Percentiles rank a stretch among this genome's conserved stretches.
phyloP scores from a whole-genome alignment of 2,113 vertebrate genomes.

The Platysternon megacephalum region DNA sequence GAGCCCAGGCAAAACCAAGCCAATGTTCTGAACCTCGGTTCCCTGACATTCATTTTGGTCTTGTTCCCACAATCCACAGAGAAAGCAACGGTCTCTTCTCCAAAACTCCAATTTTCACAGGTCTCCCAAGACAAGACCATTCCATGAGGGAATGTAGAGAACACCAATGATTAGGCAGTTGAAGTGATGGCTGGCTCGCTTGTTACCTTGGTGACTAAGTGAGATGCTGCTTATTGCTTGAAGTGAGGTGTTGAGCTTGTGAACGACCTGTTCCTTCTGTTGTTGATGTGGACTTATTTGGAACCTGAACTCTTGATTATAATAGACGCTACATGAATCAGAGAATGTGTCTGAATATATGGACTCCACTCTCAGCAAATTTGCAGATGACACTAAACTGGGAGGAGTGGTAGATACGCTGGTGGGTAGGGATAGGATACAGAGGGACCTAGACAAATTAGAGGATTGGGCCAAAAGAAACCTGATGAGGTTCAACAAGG shows the following conservation, averaged over 20 bases:
- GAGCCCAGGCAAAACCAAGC: not conserved
- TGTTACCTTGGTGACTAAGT: not conserved
- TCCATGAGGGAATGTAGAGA: not conserved
- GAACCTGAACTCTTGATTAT: not conserved
- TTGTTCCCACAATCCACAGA: not conserved
- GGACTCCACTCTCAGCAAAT: too few species aligned
- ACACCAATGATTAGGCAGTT: not conserved
- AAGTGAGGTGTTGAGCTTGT: not conserved
- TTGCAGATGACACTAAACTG: too few species aligned
- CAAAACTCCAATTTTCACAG: not conserved
- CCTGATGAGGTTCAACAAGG: too few species aligned
- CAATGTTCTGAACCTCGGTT: not conserved
- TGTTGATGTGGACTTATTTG: not conserved
- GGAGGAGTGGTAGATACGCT: too few species aligned
- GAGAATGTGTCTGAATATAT: not conserved
- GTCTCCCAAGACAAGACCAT: not conserved
- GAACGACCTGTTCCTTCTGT: not conserved
- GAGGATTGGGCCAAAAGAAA: too few species aligned
- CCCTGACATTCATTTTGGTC: not conserved
- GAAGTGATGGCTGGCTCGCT: not conserved
- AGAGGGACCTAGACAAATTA: too few species aligned
- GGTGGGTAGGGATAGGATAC: too few species aligned
- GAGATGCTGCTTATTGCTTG: not conserved
- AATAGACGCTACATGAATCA: not conserved
- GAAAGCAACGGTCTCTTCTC: not conserved